Evolutionary conservation across 2,797 vertebrate species (phyloP).

Genomic region (Anguilla marmorata): DNA sequence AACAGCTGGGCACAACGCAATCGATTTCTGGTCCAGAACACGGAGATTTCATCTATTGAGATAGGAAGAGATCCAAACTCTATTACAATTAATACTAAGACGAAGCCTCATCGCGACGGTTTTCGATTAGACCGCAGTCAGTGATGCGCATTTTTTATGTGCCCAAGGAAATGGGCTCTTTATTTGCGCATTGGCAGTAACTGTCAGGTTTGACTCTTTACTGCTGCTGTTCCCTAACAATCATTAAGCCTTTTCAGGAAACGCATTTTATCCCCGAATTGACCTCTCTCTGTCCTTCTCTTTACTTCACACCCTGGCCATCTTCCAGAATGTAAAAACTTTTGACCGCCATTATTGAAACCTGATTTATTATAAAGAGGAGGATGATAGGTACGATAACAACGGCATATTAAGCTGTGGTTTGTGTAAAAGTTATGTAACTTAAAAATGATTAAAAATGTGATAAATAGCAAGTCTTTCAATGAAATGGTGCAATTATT

Average conservation of each 20-base stretch:
- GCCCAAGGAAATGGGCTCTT: background rate
- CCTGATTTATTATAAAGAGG: background rate
- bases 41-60: background rate
- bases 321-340: background rate
- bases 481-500: too few species aligned
- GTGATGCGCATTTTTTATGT: background rate
- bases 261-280: background rate
- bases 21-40: background rate
- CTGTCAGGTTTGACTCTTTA: background rate
- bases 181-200: background rate
- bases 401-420: background rate
- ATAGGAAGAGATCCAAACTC: background rate
- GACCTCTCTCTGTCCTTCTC: background rate
- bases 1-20: background rate
- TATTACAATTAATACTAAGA: background rate
- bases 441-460: too few species aligned
- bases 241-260: conserved; percentile 15
- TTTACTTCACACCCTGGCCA: background rate
- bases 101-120: background rate
- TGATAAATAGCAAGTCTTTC: too few species aligned
- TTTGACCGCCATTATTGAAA: background rate
- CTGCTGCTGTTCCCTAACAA: background rate
- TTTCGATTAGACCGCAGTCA: background rate
- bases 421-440: background rate
- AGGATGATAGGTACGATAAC: background rate